Base-by-base conservation (phyloP, 1,140 invertebrate species). In the Cydia fagiglandana region DNA sequence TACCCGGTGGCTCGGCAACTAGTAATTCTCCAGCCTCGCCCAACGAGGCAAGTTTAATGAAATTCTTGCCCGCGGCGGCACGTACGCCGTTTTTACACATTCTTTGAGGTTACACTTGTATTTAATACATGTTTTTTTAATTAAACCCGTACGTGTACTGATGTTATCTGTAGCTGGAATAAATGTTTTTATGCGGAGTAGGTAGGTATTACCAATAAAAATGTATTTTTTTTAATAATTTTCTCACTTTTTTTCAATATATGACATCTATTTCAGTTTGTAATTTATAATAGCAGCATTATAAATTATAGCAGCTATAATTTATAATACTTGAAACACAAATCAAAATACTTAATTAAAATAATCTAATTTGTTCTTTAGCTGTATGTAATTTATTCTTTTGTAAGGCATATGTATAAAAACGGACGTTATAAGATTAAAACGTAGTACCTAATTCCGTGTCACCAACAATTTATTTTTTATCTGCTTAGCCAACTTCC, bases 1-100 rank as follows among this genome's bases (percentile, higher is more conserved):
- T 5, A 3, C 15, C 38, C 70, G 9, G 15, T 9, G 2, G 10
- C 66, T 17, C 47, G 47, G 30, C 30, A 79, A 76, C 76, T 77
- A 77, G 81, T 82, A 82, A 80, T 79, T 80, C 81, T 78, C 74
- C 41, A 53, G 15, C 64, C 38, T 68, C 75, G 76, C 53, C 77
- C 81, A 82, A 82, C 81, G 81, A 82, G 79, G 81, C 77, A 82
- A 82, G 77, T 82, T 82, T 82, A 82, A 82, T 82, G 81, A 82
- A 82, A 82, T 82, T 82, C 81, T 80, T 80, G 74, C 79, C 70
- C 64, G 76, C 70, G 73, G 75, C 50, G 50, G 74, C 73, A 73
- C 64, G 28, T 68, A 34, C 64, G 64, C 28, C 64, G 30, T 68
- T 68, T 68, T 68, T 68, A 34, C 64, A 30, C 24, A 66, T 66